Percentiles rank a stretch among this genome's conserved stretches.
Evolutionary conservation across 2,797 vertebrate genomes (phyloP).

Genomic region (Melanogrammus aeglefinus): DNA sequence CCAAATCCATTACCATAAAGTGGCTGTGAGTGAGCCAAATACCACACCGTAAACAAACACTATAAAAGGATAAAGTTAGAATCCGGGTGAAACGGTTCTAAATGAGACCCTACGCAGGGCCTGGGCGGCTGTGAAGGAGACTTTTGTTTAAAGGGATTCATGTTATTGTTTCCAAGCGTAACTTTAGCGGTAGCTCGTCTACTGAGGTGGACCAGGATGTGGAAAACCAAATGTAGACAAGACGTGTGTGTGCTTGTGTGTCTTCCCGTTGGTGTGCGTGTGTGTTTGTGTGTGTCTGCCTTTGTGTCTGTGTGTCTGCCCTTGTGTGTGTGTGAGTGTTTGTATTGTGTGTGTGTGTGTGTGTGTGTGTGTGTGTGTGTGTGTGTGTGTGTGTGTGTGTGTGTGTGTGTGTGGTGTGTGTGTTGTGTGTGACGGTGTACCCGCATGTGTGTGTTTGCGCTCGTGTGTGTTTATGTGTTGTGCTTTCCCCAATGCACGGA

Average conservation of each 20-base stretch:
- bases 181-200: constrained; percentile 42
- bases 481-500: not conserved
- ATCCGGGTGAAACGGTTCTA: constrained; percentile 39
- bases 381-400: not conserved
- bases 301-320: not conserved
- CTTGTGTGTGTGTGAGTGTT: not conserved
- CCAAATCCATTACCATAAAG: constrained; percentile 62
- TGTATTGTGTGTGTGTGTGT: not conserved
- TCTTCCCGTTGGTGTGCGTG: not conserved
- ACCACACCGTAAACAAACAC: constrained; percentile 55
- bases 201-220: constrained; percentile 50
- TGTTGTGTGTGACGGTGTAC: too few species aligned
- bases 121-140: constrained; percentile 50
- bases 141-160: constrained; percentile 57
- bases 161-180: constrained; percentile 65
- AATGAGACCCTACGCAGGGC: constrained; percentile 38
- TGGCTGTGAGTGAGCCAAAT: constrained; percentile 50
- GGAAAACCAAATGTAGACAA: constrained; percentile 39
- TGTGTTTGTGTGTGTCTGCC: not conserved
- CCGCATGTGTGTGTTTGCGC: too few species aligned
- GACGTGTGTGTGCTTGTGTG: constrained; percentile 17
- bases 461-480: constrained; percentile 11
- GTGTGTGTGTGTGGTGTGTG: not conserved
- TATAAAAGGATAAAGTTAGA: constrained; percentile 59
- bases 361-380: too few species aligned